Evolutionary conservation across 2,113 vertebrate genomes (phyloP).

Genomic region (Anser cygnoides): DNA sequence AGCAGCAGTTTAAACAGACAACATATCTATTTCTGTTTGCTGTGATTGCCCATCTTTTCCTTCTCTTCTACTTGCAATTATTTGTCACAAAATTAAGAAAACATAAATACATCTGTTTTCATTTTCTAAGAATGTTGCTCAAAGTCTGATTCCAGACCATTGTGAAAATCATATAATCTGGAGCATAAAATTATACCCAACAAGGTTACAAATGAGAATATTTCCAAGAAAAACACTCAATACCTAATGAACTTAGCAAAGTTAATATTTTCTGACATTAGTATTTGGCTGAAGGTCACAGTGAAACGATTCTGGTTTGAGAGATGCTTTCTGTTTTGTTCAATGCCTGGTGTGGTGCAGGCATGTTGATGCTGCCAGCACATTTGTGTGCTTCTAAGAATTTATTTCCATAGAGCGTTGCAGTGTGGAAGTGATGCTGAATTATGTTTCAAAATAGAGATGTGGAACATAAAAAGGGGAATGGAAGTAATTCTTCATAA

Average conservation of each 20-base stretch:
- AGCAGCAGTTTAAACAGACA: constrained; percentile 12
- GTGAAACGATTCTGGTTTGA: background rate
- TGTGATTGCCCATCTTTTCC: constrained; percentile 46
- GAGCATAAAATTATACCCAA: background rate
- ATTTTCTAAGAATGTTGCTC: background rate
- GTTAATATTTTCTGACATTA: background rate
- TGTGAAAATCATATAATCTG: background rate
- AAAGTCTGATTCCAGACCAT: background rate
- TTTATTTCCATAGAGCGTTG: background rate
- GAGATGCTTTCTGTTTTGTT: fast-evolving
- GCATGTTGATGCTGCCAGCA: fast-evolving
- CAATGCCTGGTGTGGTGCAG: background rate
- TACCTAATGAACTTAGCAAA: background rate
- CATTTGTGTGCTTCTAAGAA: background rate
- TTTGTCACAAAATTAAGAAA: constrained; percentile 27
- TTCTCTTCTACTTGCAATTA: constrained; percentile 15
- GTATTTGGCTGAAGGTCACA: background rate
- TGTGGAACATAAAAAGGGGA: background rate
- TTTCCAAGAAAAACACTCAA: background rate
- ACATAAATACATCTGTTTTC: background rate
- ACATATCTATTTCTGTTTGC: constrained; percentile 11
- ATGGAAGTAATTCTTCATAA: background rate
- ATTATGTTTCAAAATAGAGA: background rate
- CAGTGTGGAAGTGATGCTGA: background rate
- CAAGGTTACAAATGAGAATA: background rate